A percentile compares a stretch with the other conserved stretches of the same genome.
These are phyloP conservation scores for Mionectes macconnelli DNA, from an alignment of 2,113 vertebrate genomes.

Conservation along the genomic window DNA sequence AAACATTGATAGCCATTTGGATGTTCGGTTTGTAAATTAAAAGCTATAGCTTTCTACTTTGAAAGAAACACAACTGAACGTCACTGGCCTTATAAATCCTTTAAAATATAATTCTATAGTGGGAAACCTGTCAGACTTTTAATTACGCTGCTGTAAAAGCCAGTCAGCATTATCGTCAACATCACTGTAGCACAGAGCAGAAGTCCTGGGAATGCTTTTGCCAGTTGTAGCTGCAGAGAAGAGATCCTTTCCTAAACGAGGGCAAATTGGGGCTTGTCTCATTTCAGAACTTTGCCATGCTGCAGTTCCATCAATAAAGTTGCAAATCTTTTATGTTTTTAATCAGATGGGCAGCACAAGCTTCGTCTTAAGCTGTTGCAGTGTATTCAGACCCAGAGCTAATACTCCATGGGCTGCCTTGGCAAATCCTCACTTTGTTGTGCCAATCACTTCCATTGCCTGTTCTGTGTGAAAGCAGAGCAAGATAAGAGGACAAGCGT, in stretches of 20 bases:
- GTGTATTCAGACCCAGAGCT: not conserved
- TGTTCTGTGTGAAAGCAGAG: not conserved
- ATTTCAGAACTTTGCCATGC: not conserved
- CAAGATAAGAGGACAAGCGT: not conserved
- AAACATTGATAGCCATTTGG: not conserved
- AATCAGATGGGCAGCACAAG: not conserved
- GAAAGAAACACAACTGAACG: not conserved
- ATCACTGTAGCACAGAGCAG: not conserved
- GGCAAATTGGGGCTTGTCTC: not conserved
- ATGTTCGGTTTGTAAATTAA: not conserved
- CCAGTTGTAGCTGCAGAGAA: not conserved
- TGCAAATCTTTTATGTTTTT: not conserved
- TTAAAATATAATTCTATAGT: not conserved
- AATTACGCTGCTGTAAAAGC: not conserved
- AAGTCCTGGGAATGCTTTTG: not conserved
- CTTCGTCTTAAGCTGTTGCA: not conserved
- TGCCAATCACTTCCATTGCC: not conserved
- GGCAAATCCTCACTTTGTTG: not conserved
- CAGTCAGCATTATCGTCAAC: not conserved
- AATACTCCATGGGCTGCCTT: not conserved
- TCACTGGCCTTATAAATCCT: not conserved
- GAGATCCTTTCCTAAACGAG: not conserved
- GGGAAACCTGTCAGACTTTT: not conserved
- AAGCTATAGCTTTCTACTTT: not conserved
- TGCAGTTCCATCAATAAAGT: not conserved